These are phyloP conservation scores for Prosapia bicincta DNA, from an alignment of 2,888 invertebrate species.

Conservation along the genomic window DNA sequence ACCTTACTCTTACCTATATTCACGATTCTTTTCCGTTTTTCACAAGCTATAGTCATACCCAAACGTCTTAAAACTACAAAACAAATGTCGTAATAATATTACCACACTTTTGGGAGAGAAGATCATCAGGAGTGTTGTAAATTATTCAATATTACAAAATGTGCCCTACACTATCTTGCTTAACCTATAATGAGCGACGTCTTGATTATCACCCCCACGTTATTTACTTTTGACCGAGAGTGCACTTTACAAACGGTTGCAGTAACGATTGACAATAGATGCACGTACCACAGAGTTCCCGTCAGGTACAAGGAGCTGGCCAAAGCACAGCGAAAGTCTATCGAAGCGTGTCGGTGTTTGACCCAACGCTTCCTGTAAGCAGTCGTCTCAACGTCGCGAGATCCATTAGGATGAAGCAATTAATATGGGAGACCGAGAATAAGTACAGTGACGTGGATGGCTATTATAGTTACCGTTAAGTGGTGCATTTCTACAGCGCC, in stretches of 20 bases:
- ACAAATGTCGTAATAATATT: too few species aligned
- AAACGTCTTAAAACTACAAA: too few species aligned
- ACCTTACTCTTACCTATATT: too few species aligned
- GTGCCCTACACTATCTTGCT: too few species aligned
- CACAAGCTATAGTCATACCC: too few species aligned
- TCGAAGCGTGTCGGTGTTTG: neutral
- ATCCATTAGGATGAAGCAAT: neutral
- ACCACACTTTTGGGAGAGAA: too few species aligned
- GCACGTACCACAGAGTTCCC: neutral
- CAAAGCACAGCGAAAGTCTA: neutral
- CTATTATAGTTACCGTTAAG: neutral
- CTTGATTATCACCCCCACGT: too few species aligned
- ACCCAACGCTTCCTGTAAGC: neutral
- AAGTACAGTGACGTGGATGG: neutral
- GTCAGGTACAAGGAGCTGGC: neutral
- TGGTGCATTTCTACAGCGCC: too few species aligned
- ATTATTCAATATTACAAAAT: too few species aligned
- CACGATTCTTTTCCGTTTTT: too few species aligned
- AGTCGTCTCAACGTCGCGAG: neutral
- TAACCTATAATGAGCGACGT: too few species aligned
- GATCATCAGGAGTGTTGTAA: too few species aligned
- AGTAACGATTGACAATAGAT: neutral
- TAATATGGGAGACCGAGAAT: neutral
- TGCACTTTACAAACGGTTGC: neutral
- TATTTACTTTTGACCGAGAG: neutral